Percentiles rank a stretch among this genome's conserved stretches.
Evolutionary conservation across 2,113 vertebrate genomes (phyloP).

Genomic region (Epinephelus cyanopodus): DNA sequence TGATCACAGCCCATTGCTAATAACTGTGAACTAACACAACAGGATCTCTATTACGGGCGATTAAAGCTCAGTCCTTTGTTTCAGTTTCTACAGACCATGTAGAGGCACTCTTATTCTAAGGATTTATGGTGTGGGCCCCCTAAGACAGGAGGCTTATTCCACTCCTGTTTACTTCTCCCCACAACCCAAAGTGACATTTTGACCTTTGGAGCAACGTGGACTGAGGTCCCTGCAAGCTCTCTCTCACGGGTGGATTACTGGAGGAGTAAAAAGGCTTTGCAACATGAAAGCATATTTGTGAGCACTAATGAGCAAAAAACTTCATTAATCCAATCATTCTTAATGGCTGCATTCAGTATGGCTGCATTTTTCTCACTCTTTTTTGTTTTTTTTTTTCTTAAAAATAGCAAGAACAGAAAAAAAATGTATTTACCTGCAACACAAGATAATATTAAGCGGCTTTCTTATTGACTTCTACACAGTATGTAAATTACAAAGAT

Average conservation of each 20-base stretch:
- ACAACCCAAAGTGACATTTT: conserved; percentile 73
- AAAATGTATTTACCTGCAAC: not conserved
- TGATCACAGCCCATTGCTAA: conserved; percentile 5
- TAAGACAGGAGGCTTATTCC: conserved; percentile 72
- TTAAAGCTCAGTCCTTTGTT: conserved; percentile 58
- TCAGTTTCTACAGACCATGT: conserved; percentile 45
- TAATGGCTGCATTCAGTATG: conserved; percentile 28
- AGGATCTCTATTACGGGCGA: conserved; percentile 33
- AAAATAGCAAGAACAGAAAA: not conserved
- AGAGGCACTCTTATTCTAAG: conserved; percentile 68
- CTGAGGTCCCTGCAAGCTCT: conserved; percentile 54
- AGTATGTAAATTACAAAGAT: not conserved
- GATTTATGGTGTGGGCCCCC: conserved; percentile 62
- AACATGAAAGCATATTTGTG: conserved; percentile 81
- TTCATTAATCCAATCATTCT: conserved; percentile 67
- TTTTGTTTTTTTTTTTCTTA: not conserved
- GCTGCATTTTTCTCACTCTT: not conserved
- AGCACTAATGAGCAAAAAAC: conserved; percentile 72
- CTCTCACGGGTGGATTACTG: conserved; percentile 78
- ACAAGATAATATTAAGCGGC: not conserved
- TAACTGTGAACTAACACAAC: conserved; percentile 36
- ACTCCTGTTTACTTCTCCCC: conserved; percentile 72
- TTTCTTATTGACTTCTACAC: conserved; percentile 15
- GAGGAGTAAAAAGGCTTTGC: conserved; percentile 66
- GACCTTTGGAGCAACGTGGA: conserved; percentile 74